These are phyloP conservation scores for Phylloscopus trochiloides DNA, from an alignment of 2,113 vertebrate genomes.

Conservation along the genomic window DNA sequence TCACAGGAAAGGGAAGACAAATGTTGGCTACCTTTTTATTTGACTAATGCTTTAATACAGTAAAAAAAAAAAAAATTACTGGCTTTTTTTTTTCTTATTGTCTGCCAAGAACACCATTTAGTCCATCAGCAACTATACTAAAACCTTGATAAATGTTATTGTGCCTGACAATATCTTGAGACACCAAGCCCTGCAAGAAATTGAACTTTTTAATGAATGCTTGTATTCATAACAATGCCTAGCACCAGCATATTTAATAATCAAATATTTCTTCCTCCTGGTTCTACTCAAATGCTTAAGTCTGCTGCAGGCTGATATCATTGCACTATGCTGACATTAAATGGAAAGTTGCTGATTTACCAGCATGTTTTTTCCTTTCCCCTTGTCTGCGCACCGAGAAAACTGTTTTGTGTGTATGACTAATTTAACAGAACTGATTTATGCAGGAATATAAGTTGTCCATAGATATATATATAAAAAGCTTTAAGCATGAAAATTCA, in stretches of 20 bases:
- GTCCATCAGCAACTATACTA: not conserved
- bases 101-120: not conserved
- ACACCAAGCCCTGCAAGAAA: not conserved
- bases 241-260: not conserved
- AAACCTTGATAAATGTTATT: not conserved
- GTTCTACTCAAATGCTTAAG: not conserved
- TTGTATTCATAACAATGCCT: not conserved
- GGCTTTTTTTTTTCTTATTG: not conserved
- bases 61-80: not conserved
- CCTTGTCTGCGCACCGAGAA: not conserved
- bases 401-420: not conserved
- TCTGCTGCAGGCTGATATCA: not conserved
- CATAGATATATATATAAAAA: not conserved
- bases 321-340: not conserved
- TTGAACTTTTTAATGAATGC: not conserved
- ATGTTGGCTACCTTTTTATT: not conserved
- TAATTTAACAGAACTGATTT: not conserved
- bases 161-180: not conserved
- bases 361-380: not conserved
- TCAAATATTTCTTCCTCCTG: conserved; percentile 11
- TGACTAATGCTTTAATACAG: not conserved
- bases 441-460: not conserved
- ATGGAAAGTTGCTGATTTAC: not conserved
- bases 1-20: not conserved
- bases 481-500: not conserved